Conservation (phyloP, 1,140 invertebrate species). For the Cryptotermes secundus region DNA sequence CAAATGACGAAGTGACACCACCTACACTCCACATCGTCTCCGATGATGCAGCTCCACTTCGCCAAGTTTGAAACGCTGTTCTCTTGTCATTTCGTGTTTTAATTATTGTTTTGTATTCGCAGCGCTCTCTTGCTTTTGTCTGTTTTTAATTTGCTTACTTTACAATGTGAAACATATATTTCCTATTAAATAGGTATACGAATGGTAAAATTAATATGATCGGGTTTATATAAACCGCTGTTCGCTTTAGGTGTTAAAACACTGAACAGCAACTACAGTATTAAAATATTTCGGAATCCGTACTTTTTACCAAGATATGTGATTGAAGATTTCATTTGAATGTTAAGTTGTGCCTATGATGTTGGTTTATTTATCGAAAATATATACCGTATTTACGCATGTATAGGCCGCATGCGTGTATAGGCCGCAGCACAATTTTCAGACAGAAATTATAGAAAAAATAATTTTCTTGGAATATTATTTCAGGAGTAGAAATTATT, state of each 20-base stretch:
- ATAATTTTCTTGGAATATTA: no score
- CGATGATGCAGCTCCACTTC: not conserved
- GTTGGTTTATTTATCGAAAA: no score
- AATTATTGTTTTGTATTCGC: conserved; percentile 5
- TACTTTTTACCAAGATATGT: no score
- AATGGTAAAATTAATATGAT: not conserved
- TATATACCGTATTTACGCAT: no score
- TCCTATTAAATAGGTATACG: not conserved
- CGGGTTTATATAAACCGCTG: not conserved
- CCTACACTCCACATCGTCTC: not conserved
- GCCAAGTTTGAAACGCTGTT: not conserved
- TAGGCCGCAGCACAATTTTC: no score
- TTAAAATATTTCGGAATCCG: not conserved
- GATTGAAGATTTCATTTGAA: no score
- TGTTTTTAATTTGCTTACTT: not conserved
- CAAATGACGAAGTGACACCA: not conserved
- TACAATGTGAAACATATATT: not conserved
- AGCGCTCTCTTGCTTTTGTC: not conserved
- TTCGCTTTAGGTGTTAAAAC: not conserved
- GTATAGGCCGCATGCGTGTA: no score
- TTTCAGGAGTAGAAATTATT: no score
- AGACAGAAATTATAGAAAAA: no score
- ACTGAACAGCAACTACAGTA: not conserved
- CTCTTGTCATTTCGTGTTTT: not conserved
- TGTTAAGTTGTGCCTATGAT: no score